Conservation (phyloP, 2,113 vertebrate genomes). For the Oreocharis arfaki region DNA sequence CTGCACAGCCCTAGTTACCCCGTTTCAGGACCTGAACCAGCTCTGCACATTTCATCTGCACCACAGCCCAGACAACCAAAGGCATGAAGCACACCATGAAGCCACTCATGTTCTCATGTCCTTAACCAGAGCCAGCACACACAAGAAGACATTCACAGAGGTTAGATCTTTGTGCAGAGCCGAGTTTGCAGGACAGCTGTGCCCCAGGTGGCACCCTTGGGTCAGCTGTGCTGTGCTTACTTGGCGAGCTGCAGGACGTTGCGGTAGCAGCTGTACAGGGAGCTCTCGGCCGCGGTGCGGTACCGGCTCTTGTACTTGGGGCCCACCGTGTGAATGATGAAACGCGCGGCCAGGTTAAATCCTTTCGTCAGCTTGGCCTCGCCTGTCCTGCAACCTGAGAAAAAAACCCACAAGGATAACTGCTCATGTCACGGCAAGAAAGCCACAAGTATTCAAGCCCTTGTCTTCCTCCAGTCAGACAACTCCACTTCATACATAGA, state of each 20-base stretch:
- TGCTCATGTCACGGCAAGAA: rapidly evolving
- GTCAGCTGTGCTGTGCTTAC: slow-evolving; percentile 56
- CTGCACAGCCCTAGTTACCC: neutral
- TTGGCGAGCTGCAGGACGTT: slow-evolving; percentile 88
- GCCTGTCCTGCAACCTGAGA: slow-evolving; percentile 90
- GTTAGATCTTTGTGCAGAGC: neutral
- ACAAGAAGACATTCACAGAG: rapidly evolving
- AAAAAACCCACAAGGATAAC: neutral
- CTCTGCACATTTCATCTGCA: neutral
- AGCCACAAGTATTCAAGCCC: neutral
- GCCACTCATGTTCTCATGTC: rapidly evolving
- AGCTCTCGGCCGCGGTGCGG: slow-evolving; percentile 93
- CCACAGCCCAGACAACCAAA: neutral
- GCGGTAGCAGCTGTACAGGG: slow-evolving; percentile 93
- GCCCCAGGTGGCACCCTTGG: rapidly evolving
- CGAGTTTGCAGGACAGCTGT: rapidly evolving
- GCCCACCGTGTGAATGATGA: slow-evolving; percentile 96
- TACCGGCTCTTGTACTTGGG: slow-evolving; percentile 95
- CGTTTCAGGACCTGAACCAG: neutral
- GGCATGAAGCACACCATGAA: rapidly evolving
- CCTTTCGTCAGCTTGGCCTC: slow-evolving; percentile 96
- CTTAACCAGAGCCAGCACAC: neutral
- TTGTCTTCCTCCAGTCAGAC: neutral
- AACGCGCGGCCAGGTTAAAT: slow-evolving; percentile 90
- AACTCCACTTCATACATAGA: neutral